phyloP scores from a whole-genome alignment of 1,140 invertebrate genomes.

The Panagrolaimus sp. region DNA sequence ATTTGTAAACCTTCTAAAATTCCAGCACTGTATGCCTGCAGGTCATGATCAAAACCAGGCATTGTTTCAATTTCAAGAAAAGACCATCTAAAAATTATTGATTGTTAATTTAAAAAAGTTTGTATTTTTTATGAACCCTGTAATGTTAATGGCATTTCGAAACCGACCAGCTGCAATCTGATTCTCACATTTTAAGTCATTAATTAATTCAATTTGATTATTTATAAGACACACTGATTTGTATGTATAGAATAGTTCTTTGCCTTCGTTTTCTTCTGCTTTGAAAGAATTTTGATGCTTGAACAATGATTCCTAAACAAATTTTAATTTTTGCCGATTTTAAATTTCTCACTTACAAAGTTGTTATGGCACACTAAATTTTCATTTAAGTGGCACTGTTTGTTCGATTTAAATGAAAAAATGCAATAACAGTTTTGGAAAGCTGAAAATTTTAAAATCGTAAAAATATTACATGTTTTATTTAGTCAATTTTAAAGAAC shows the following conservation, averaged over 20 bases:
- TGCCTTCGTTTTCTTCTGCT: slow-evolving; percentile 25
- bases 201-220: slow-evolving; percentile 40
- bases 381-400: too few relatives aligned
- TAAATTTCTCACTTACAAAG: too few relatives aligned
- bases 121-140: slow-evolving; percentile 28
- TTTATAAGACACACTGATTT: slow-evolving; percentile 51
- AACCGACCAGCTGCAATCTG: slow-evolving; percentile 53
- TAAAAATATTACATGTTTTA: too few relatives aligned
- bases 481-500: too few relatives aligned
- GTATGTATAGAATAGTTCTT: slow-evolving; percentile 50
- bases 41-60: slow-evolving; percentile 60
- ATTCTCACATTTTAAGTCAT: slow-evolving; percentile 47
- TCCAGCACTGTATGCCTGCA: slow-evolving; percentile 55
- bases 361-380: too few relatives aligned
- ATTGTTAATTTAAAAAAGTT: background rate
- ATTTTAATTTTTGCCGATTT: too few relatives aligned
- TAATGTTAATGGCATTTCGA: slow-evolving; percentile 49
- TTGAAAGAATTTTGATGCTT: background rate
- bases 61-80: slow-evolving; percentile 54
- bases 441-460: too few relatives aligned
- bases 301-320: background rate
- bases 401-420: too few relatives aligned
- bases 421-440: too few relatives aligned
- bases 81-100: slow-evolving; percentile 46
- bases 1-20: slow-evolving; percentile 62